phyloP scores from a whole-genome alignment of 2,113 vertebrate genomes.

The Eleginops maclovinus region DNA sequence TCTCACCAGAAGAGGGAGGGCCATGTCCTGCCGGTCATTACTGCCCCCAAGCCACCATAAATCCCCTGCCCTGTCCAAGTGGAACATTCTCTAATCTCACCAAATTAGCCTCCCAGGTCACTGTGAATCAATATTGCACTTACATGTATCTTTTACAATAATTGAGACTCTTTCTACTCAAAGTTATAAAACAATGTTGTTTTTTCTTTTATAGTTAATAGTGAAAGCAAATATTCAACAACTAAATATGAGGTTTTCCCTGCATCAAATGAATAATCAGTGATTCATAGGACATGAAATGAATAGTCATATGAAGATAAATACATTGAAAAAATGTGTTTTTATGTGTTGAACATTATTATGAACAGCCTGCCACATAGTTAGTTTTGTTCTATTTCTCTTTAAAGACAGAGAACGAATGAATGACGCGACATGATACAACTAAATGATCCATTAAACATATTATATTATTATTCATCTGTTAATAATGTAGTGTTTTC shows the following conservation, averaged over 20 bases:
- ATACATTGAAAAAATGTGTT: not conserved
- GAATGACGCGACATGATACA: not conserved
- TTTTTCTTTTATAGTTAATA: not conserved
- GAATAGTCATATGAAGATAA: not conserved
- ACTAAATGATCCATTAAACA: not conserved
- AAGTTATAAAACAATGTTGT: not conserved
- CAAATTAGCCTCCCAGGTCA: constrained; percentile 85
- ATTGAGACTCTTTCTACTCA: not conserved
- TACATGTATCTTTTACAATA: constrained; percentile 1
- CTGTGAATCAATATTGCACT: constrained; percentile 29
- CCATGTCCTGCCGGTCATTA: constrained; percentile 89
- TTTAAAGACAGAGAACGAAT: not conserved
- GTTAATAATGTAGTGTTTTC: not conserved
- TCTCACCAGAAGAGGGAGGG: constrained; percentile 83
- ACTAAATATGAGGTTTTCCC: not conserved
- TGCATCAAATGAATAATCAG: not conserved
- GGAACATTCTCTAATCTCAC: constrained; percentile 85
- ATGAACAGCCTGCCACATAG: not conserved
- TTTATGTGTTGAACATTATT: not conserved
- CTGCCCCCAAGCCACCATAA: constrained; percentile 82
- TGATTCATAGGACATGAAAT: not conserved
- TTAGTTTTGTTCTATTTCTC: not conserved
- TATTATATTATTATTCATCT: not conserved
- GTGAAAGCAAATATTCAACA: not conserved
- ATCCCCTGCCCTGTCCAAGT: constrained; percentile 85